Conservation (phyloP, 1,140 invertebrate species). For the Drosophila ogumai region DNA sequence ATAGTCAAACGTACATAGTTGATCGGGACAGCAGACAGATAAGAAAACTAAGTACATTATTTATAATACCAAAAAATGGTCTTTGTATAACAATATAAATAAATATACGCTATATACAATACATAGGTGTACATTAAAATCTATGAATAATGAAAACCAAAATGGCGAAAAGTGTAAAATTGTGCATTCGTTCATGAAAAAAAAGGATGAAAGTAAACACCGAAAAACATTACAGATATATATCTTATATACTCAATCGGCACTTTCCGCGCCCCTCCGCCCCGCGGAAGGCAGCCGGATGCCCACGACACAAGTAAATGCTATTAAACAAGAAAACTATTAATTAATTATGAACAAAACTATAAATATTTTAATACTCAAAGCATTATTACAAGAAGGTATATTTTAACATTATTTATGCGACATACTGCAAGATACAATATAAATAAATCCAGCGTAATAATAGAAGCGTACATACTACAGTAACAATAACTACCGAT, state of each 20-base stretch:
- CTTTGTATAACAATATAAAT: conserved; percentile 76
- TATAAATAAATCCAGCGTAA: conserved; percentile 65
- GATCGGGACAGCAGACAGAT: conserved; percentile 32
- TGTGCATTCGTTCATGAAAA: conserved; percentile 83
- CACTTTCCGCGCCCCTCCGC: conserved; percentile 41
- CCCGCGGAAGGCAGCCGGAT: conserved; percentile 48
- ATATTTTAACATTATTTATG: conserved; percentile 81
- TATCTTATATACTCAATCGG: conserved; percentile 72
- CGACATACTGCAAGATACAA: conserved; percentile 70
- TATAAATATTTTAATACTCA: conserved; percentile 82
- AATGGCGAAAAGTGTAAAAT: conserved; percentile 82
- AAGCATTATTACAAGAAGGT: conserved; percentile 61
- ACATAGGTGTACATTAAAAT: conserved; percentile 79
- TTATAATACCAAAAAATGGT: conserved; percentile 68
- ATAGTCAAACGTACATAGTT: conserved; percentile 76
- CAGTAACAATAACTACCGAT: conserved; percentile 59
- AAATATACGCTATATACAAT: conserved; percentile 69
- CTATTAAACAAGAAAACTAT: conserved; percentile 71
- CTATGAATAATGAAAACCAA: conserved; percentile 73
- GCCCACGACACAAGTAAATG: conserved; percentile 72
- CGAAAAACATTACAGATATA: conserved; percentile 80
- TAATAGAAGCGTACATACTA: conserved; percentile 69
- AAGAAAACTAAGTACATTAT: conserved; percentile 56
- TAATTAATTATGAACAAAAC: conserved; percentile 73
- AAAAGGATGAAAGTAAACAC: conserved; percentile 84